Percentiles rank a stretch among this genome's conserved stretches.
These are phyloP conservation scores for Haemorhous mexicanus DNA, from an alignment of 2,113 vertebrate species.

Conservation along the genomic window DNA sequence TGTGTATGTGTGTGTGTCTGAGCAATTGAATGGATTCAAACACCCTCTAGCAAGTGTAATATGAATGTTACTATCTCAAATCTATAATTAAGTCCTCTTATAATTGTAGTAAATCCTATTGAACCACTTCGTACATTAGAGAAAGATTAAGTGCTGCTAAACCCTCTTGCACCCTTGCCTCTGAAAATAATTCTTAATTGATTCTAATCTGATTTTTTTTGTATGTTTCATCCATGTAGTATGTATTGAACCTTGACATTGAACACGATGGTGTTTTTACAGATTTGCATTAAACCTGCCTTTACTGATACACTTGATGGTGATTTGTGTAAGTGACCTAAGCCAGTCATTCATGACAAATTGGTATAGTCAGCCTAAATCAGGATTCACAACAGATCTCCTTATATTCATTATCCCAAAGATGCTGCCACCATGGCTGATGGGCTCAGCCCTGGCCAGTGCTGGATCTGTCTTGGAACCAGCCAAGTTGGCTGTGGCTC, in stretches of 20 bases:
- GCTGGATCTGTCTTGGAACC: not conserved
- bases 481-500: too few relatives aligned
- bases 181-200: not conserved
- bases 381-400: not conserved
- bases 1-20: too few relatives aligned
- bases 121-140: not conserved
- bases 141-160: not conserved
- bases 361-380: not conserved
- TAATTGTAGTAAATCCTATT: not conserved
- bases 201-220: not conserved
- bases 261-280: fast-evolving
- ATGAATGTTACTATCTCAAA: not conserved
- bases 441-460: not conserved
- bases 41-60: not conserved
- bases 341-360: not conserved
- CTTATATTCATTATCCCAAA: not conserved
- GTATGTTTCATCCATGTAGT: not conserved
- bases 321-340: not conserved
- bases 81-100: not conserved
- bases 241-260: not conserved
- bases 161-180: not conserved
- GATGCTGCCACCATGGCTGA: fast-evolving
- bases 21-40: not conserved
- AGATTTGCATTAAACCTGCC: not conserved
- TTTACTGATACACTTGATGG: not conserved